These are phyloP conservation scores for Myopa testacea DNA, from an alignment of 2,888 invertebrate genomes.

Conservation along the genomic window DNA sequence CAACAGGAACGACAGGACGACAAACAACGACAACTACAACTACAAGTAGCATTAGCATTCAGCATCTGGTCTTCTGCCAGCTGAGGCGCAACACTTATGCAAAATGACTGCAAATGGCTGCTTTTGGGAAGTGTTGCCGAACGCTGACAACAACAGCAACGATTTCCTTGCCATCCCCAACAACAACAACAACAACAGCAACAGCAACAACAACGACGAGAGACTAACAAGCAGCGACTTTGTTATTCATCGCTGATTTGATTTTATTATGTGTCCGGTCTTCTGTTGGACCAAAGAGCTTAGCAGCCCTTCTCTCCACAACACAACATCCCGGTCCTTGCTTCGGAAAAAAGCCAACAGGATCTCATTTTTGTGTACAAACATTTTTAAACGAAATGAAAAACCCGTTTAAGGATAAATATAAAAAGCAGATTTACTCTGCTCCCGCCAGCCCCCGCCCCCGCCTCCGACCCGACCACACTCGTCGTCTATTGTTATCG, in stretches of 20 bases:
- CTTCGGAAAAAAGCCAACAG: neutral
- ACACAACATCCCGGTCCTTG: constrained; percentile 11
- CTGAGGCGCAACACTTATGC: constrained; percentile 38
- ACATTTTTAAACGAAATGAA: constrained; percentile 34
- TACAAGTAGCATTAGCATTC: no score
- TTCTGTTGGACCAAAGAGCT: constrained; percentile 8
- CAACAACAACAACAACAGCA: neutral
- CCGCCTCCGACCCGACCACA: no score
- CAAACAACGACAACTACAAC: neutral
- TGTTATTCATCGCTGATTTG: constrained; percentile 40
- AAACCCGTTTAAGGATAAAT: constrained; percentile 37
- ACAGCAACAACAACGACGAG: constrained; percentile 20
- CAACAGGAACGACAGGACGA: neutral
- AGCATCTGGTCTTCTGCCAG: neutral
- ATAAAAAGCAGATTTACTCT: constrained; percentile 26
- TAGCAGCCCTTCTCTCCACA: neutral
- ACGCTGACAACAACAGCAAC: constrained; percentile 30
- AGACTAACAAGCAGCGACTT: neutral
- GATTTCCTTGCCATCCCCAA: constrained; percentile 25
- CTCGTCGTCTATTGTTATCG: constrained; percentile 30
- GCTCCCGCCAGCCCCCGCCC: neutral
- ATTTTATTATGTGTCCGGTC: constrained; percentile 40
- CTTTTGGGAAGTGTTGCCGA: constrained; percentile 11
- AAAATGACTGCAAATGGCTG: constrained; percentile 33
- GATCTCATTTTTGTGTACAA: neutral